These are phyloP conservation scores for Athalia cordata DNA, from an alignment of 2,888 invertebrate species.

Conservation along the genomic window DNA sequence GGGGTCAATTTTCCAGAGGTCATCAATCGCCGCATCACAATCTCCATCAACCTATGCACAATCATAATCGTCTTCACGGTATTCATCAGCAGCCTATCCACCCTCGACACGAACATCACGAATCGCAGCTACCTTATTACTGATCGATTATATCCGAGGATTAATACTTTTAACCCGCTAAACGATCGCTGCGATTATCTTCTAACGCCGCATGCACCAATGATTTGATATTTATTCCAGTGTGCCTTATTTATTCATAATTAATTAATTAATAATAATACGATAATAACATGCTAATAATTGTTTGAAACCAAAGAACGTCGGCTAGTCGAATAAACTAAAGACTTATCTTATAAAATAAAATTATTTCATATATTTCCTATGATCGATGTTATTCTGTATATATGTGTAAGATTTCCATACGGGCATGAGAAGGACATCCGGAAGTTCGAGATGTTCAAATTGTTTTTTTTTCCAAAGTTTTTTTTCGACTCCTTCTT, in stretches of 20 bases:
- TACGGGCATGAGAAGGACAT: background rate
- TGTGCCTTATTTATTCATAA: conserved; percentile 54
- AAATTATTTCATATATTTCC: background rate
- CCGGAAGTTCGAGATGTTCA: too few species aligned
- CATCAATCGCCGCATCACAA: conserved; percentile 60
- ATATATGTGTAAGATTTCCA: background rate
- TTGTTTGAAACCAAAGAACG: conserved; percentile 43
- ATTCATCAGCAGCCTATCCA: conserved; percentile 51
- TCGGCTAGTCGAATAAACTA: conserved; percentile 43
- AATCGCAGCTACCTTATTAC: conserved; percentile 62
- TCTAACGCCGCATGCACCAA: background rate
- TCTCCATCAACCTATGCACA: conserved; percentile 50
- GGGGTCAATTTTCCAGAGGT: conserved; percentile 58
- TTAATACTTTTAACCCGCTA: conserved; percentile 21
- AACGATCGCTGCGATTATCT: conserved; percentile 7
- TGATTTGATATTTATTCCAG: conserved; percentile 56
- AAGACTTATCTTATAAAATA: conserved; percentile 17
- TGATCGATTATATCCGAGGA: background rate
- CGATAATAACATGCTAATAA: background rate
- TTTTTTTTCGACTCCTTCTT: too few species aligned
- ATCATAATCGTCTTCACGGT: conserved; percentile 10
- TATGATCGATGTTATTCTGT: background rate
- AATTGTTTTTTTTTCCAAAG: too few species aligned
- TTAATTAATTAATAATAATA: conserved; percentile 20
- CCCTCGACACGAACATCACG: conserved; percentile 58